Evolutionary conservation across 1,140 invertebrate genomes (phyloP).

Genomic region (Augochlora pura): DNA sequence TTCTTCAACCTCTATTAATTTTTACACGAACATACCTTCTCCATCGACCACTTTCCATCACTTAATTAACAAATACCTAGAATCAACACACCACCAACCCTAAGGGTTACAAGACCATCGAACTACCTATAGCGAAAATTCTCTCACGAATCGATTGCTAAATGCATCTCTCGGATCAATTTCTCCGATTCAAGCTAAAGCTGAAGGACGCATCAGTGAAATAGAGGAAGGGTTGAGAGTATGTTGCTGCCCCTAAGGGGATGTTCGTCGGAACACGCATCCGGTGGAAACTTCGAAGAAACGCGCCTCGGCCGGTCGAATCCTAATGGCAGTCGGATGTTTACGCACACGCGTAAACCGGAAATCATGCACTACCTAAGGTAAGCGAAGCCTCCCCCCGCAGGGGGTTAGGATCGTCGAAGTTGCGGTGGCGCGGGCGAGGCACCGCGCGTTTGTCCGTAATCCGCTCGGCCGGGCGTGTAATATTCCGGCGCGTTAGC

Average conservation of each 20-base stretch:
- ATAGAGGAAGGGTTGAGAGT: no score
- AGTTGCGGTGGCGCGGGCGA: neutral
- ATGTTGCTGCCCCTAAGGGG: no score
- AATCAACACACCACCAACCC: no score
- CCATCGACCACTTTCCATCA: no score
- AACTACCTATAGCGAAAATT: no score
- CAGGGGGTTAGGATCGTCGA: neutral
- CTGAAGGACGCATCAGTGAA: no score
- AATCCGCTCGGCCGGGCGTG: neutral
- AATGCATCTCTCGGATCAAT: neutral
- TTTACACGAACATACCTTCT: no score
- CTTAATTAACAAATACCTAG: no score
- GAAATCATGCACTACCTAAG: neutral
- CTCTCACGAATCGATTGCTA: no score
- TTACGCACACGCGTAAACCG: neutral
- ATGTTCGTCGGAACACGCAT: neutral
- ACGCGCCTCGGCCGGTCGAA: neutral
- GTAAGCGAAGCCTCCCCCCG: neutral
- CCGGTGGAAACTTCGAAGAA: neutral
- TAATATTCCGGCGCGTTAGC: neutral
- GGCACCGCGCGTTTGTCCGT: constrained; percentile 1
- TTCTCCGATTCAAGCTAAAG: neutral
- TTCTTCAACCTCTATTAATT: no score
- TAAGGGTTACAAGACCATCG: no score
- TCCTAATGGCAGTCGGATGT: neutral